phyloP scores from a whole-genome alignment of 2,888 invertebrate genomes.

The Pyrocoelia pectoralis region DNA sequence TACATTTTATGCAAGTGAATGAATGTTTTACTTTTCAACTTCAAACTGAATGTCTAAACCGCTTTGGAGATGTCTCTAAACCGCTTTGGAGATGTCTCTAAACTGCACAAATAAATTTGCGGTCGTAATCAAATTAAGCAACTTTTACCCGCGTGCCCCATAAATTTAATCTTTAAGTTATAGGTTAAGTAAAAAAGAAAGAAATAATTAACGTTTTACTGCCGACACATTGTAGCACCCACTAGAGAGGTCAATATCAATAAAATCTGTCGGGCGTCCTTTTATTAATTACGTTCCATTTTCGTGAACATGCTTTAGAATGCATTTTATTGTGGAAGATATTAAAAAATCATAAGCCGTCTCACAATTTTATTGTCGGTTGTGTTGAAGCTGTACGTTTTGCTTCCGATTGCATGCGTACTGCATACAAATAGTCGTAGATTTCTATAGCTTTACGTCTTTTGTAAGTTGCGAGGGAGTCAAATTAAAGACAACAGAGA shows the following conservation, averaged over 20 bases:
- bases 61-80: no score
- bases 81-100: no score
- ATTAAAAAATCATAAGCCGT: conserved; percentile 19
- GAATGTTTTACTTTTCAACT: no score
- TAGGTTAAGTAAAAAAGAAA: no score
- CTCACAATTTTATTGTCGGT: conserved; percentile 12
- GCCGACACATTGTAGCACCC: neutral
- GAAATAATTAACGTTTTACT: neutral
- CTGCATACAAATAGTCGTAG: conserved; percentile 25
- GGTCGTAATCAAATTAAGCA: no score
- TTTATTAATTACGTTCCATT: neutral
- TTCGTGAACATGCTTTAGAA: neutral
- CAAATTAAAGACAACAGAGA: conserved; percentile 32
- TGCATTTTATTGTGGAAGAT: neutral
- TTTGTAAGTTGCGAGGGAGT: conserved; percentile 30
- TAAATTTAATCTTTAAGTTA: no score
- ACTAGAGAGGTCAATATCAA: neutral
- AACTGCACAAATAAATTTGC: no score
- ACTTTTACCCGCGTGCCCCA: no score
- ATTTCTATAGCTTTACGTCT: conserved; percentile 21
- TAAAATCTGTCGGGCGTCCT: neutral
- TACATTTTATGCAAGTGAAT: no score
- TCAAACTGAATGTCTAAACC: no score
- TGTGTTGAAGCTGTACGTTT: conserved; percentile 21
- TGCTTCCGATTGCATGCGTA: conserved; percentile 23